Evolutionary conservation across 2,113 vertebrate genomes (phyloP).

Genomic region (Lota lota): DNA sequence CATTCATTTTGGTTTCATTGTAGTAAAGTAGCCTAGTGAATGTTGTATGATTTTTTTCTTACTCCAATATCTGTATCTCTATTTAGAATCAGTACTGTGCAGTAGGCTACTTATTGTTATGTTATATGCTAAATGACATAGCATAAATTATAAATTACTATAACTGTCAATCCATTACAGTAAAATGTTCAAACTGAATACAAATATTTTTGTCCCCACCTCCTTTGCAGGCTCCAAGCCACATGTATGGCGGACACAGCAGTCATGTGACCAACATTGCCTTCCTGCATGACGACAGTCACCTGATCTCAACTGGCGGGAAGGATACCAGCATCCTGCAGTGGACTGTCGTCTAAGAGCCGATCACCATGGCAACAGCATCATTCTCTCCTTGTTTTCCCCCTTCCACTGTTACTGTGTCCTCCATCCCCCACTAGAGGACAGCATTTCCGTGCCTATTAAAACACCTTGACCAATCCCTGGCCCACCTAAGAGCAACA

Average conservation of each 20-base stretch:
- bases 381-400: not conserved
- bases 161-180: too few relatives aligned
- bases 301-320: conserved; percentile 83
- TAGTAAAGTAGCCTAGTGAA: too few relatives aligned
- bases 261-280: conserved; percentile 92
- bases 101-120: too few relatives aligned
- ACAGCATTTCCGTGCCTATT: conserved; percentile 69
- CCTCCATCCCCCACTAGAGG: conserved; percentile 56
- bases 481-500: not conserved
- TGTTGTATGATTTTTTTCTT: too few relatives aligned
- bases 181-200: too few relatives aligned
- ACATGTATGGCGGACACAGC: conserved; percentile 86
- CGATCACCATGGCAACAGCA: not conserved
- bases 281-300: conserved; percentile 83
- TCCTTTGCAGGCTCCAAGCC: conserved; percentile 75
- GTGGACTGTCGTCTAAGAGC: conserved; percentile 79
- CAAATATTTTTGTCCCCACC: not conserved
- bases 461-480: conserved; percentile 2
- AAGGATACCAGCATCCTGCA: conserved; percentile 89
- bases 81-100: too few relatives aligned
- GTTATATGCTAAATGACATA: too few relatives aligned
- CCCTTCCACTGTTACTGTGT: conserved; percentile 38
- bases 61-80: too few relatives aligned
- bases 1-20: too few relatives aligned
- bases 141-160: too few relatives aligned